Evolutionary conservation across 2,888 invertebrate genomes (phyloP), one percentile per base, ranked within the genome.

Genomic region (Ophion costatus): DNA sequence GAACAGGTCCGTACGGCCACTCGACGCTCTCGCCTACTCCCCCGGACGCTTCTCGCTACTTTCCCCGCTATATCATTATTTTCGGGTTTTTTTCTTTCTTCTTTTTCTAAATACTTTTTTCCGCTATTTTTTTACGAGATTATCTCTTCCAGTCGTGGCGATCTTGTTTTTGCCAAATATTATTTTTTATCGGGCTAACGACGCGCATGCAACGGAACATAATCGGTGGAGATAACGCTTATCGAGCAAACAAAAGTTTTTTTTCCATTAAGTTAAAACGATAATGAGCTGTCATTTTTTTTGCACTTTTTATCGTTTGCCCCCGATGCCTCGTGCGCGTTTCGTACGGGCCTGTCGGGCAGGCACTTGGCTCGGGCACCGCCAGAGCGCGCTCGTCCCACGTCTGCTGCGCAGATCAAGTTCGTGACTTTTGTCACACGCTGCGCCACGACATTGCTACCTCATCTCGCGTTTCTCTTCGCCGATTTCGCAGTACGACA

Each of bases 1-100:
- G 76, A 67, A 76, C 88, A 90, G 90, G 88, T 70, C 83, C 86
- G 90, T 87, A 45, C 45, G 45, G 45, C 11, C 45, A 2, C 45
- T 45, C 45, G 45, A 3, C 14, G 1, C 3, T 45, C 45, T 45
- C 11, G 45, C 45, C 11, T 14, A 45, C 11, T 45, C 14, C 38
- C 7, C 38, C 38, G 9, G 5, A 38, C 6, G 38, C 38, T 56
- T 33, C 56, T 64, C 24, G 33, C 11, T 10, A 51, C 66, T 33
- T 38, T 6, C 33, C 17, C 9, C 14, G 24, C 24, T 51, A 51
- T 51, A 51, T 51, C 24, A 10, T 14, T 45, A 14, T 45, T 45
- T 45, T 11, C 11, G 1, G 0, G 0, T 45, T 45, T 45, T 45
- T 51, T 69, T 45, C 38, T 51, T 20, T 42, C 56, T 22, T 29